Evolutionary conservation across 2,797 vertebrate species (phyloP), one percentile per base, ranked within the genome.

Genomic region (Chelmon rostratus): DNA sequence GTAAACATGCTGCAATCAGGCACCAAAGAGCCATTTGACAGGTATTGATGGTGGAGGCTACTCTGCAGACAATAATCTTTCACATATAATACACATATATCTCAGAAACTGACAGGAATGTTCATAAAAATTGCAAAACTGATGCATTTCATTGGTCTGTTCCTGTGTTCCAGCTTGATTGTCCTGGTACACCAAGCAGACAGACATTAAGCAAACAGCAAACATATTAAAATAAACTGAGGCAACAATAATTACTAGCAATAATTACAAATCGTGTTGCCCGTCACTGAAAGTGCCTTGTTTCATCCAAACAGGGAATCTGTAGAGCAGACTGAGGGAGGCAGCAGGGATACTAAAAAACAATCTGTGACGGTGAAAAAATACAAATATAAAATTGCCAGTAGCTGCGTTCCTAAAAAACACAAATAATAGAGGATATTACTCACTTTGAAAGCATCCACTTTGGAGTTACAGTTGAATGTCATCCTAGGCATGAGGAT

Each of bases 11-110:
- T 28, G 35, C 64, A 68, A 44, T 62, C 8, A 4, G 25, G 35
- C 49, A 25, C 25, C 57, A 35, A 49, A 38, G 28, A 72, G 33
- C 42, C 38, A 33, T 35, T 44, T 59, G 64, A 73, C 49, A 56
- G 65, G 57, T 67, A 73, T 52, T 70, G 52, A 49, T 61, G 72
- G 64, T 42, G 33, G 62, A 67, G 64, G 50, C 62, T 69, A 58
- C 84, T 76, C 47, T 49, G 37, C 42, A 77, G 57, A 76, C 58
- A 80, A 46, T 21, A 5, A 68, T 73, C 68, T 67, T 15, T 73
- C 9, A 46, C 42, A 52, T 42, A 56, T 37, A 35, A 4, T 12
- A 37, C 23, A 10, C 19, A 35, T 6, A n/a, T 2, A 28, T 31
- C 21, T 53, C 21, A 50, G 8, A 21, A 42, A 25, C 0, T 21